A percentile compares a stretch with the other conserved stretches of the same genome.
Conservation (phyloP, 2,888 invertebrate species). For the Ochropleura leucogaster region DNA sequence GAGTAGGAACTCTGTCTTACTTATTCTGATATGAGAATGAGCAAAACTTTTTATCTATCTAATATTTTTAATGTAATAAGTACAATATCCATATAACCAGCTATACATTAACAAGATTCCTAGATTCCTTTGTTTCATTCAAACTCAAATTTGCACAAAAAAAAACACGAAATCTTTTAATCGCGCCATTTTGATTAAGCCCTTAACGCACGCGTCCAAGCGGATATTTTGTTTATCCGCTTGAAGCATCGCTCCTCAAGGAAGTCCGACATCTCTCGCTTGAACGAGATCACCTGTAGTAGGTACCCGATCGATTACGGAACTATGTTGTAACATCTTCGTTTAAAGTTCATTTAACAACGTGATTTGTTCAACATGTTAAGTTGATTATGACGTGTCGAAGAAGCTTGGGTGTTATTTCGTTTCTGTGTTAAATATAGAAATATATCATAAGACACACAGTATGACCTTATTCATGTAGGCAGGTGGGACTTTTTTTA, state of each 20-base stretch:
- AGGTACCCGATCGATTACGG: conserved; percentile 14
- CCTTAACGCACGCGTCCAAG: conserved; percentile 35
- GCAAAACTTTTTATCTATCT: no score
- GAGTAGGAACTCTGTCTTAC: no score
- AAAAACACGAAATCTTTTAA: not conserved
- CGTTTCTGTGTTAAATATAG: not conserved
- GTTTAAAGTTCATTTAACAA: conserved; percentile 36
- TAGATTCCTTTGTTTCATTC: not conserved
- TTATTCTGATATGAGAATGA: no score
- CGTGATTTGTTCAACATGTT: conserved; percentile 23
- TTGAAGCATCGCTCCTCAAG: conserved; percentile 40
- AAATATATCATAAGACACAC: not conserved
- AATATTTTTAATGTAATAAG: no score
- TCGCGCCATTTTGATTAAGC: conserved; percentile 5
- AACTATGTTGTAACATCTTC: conserved; percentile 32
- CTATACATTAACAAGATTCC: not conserved
- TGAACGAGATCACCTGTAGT: conserved; percentile 54
- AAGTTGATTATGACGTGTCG: not conserved
- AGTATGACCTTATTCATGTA: no score
- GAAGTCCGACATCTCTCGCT: conserved; percentile 52
- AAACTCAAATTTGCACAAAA: not conserved
- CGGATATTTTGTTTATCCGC: conserved; percentile 49
- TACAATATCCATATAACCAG: no score
- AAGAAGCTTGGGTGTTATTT: not conserved
- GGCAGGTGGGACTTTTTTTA: no score